These are phyloP conservation scores for Gibbula magus DNA, from an alignment of 2,888 invertebrate genomes.

Conservation along the genomic window DNA sequence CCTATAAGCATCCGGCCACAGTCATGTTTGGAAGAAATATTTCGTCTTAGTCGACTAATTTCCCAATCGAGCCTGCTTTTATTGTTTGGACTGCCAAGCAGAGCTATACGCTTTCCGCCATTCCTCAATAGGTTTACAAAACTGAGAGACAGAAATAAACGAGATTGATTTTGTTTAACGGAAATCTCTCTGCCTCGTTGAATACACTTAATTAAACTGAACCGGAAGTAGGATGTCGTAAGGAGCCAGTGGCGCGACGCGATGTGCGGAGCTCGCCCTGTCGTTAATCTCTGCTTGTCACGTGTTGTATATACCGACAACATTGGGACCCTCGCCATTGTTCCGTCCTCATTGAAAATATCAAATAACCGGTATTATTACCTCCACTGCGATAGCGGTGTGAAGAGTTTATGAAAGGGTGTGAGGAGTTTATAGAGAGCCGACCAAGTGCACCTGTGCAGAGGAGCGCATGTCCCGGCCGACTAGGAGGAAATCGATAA, in stretches of 20 bases:
- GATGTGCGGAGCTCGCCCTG: conserved; percentile 2
- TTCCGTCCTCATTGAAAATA: not conserved
- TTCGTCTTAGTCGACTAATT: conserved; percentile 1
- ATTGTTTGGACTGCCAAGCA: not conserved
- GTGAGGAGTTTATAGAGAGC: not conserved
- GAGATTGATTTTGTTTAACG: conserved; percentile 21
- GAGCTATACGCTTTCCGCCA: not conserved
- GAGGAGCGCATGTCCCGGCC: too few relatives aligned
- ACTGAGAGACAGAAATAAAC: conserved; percentile 7
- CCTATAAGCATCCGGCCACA: conserved; percentile 7
- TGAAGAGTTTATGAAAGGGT: conserved; percentile 20
- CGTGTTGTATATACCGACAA: conserved; percentile 16
- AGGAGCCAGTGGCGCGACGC: conserved; percentile 21
- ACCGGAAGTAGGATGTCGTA: conserved; percentile 23
- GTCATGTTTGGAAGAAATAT: not conserved
- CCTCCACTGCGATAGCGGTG: conserved; percentile 1
- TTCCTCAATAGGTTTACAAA: not conserved
- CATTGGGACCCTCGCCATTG: conserved; percentile 5
- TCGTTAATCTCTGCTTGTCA: conserved; percentile 26
- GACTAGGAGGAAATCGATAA: too few relatives aligned
- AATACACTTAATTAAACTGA: conserved; percentile 29
- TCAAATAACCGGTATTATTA: conserved; percentile 27
- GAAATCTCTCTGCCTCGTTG: conserved; percentile 17
- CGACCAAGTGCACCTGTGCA: conserved; percentile 6
- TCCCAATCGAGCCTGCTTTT: not conserved